Evolutionary conservation across 1,140 invertebrate species (phyloP), one percentile per base, ranked within the genome.

Genomic region (Elymnias hypermnestra): DNA sequence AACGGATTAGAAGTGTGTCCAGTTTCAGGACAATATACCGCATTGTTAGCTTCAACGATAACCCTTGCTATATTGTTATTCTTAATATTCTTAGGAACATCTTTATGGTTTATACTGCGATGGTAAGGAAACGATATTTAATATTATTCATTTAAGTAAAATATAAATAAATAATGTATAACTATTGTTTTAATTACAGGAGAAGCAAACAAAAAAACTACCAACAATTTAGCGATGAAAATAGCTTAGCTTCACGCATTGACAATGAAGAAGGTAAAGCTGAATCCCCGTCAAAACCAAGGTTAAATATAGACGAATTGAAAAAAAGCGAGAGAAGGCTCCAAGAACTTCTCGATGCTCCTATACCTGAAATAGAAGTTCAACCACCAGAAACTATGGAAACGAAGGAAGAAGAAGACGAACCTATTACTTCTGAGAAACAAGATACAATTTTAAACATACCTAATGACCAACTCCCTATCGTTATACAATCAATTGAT

Each of bases 401-500:
- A 19, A 13, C 19, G 25, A 22, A 29, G 10, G 21, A 45, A 21
- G 29, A 39, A 13, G 3, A 4, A 5, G 29, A 33, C 8, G 14
- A 33, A 17, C 5, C 10, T 15, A n/a, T n/a, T n/a, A n/a, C n/a
- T n/a, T n/a, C n/a, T n/a, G n/a, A n/a, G n/a, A n/a, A n/a, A n/a
- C n/a, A 35, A 8, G 49, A 53, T 15, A 41, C 60, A 7, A 37
- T 54, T 12, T 35, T 67, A 26, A 50, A 65, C 9, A 45, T 70
- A 14, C 35, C 57, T 17, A 38, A 44, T 10, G 63, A 62, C 6
- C 33, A 57, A 33, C 13, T 46, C 13, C 64, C 78, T 6, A 72
- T 79, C 46, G 65, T 79, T 2, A 78, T 83, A 53, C 75, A 84
- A 63, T 78, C 74, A 3, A 75, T 82, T 26, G 81, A 84, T 43